phyloP scores from a whole-genome alignment of 2,888 invertebrate genomes.

The Torymus tubicola region DNA sequence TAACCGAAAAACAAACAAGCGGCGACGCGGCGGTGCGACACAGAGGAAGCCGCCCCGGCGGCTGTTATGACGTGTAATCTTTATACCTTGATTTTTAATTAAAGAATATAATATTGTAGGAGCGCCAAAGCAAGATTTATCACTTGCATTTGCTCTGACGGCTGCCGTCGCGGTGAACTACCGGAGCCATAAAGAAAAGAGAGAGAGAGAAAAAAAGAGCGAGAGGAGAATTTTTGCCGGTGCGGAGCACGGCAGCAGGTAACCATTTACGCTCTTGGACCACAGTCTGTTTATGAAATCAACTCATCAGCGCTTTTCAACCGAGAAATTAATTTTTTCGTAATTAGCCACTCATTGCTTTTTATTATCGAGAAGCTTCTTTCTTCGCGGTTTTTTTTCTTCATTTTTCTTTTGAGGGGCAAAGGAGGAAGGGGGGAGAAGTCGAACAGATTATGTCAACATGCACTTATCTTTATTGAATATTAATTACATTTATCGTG shows the following conservation, averaged over 20 bases:
- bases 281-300: no score
- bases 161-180: constrained; percentile 24
- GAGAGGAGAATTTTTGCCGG: background rate
- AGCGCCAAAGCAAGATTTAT: constrained; percentile 68
- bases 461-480: constrained; percentile 50
- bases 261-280: constrained; percentile 15
- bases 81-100: constrained; percentile 69
- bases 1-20: constrained; percentile 62
- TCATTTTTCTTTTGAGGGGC: background rate
- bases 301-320: constrained; percentile 42
- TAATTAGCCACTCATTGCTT: constrained; percentile 40
- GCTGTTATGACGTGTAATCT: constrained; percentile 66
- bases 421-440: background rate
- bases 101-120: constrained; percentile 69
- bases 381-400: background rate
- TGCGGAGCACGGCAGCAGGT: constrained; percentile 5
- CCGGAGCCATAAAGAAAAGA: constrained; percentile 44
- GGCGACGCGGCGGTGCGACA: constrained; percentile 38
- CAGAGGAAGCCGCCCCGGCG: constrained; percentile 43
- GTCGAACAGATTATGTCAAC: constrained; percentile 44
- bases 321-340: constrained; percentile 53
- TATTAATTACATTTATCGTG: constrained; percentile 54
- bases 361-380: constrained; percentile 28
- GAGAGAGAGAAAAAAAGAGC: constrained; percentile 7
- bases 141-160: constrained; percentile 58